Evolutionary conservation across 2,113 vertebrate genomes (phyloP).

Genomic region (Triplophysa dalaica): DNA sequence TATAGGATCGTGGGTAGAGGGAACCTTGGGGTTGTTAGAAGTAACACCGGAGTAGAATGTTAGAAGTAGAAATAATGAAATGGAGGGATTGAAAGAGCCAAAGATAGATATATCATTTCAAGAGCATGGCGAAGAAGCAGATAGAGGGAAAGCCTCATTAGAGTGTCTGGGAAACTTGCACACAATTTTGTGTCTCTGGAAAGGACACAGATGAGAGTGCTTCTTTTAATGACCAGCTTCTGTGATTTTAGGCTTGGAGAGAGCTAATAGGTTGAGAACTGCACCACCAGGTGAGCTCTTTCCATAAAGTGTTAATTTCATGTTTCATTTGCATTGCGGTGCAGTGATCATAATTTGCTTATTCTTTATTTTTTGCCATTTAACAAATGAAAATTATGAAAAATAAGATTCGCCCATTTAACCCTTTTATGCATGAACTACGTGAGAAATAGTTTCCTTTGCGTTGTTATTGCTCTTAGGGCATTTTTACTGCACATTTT

Average conservation of each 20-base stretch:
- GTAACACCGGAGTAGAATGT: not conserved
- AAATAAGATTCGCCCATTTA: too few relatives aligned
- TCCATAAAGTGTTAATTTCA: not conserved
- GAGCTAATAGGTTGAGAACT: not conserved
- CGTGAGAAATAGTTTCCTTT: too few relatives aligned
- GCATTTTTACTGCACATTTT: too few relatives aligned
- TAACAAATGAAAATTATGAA: too few relatives aligned
- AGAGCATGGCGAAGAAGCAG: constrained; percentile 5
- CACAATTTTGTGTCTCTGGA: constrained; percentile 6
- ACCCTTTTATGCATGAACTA: too few relatives aligned
- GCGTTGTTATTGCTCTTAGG: too few relatives aligned
- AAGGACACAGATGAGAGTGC: constrained; percentile 14
- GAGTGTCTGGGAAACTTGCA: constrained; percentile 1
- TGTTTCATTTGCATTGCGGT: not conserved
- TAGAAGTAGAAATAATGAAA: constrained; percentile 46
- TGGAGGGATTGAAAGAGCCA: constrained; percentile 16
- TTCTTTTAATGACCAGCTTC: constrained; percentile 24
- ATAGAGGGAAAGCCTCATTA: constrained; percentile 42
- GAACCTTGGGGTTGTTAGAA: not conserved
- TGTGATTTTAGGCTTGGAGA: constrained; percentile 10
- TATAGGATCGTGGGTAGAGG: not conserved
- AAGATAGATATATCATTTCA: constrained; percentile 29
- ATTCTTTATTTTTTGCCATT: too few relatives aligned
- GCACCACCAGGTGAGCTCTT: not conserved
- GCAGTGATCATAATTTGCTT: not conserved